Conservation (phyloP, 2,888 invertebrate genomes). For the Ennomos erosarius region DNA sequence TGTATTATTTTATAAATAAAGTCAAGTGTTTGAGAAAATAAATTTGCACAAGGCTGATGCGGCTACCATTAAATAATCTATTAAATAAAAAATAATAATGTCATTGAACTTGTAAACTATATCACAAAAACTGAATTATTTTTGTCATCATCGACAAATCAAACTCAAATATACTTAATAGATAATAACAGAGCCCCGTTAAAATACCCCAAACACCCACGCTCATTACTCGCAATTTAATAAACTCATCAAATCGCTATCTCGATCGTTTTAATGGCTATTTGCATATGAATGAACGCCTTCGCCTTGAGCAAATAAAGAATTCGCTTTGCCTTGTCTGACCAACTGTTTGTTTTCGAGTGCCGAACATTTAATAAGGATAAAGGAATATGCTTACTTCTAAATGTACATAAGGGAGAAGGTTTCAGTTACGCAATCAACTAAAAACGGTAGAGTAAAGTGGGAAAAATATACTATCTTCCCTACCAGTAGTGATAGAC, state of each 20-base stretch:
- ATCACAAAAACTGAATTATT: conserved; percentile 30
- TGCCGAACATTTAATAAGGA: background rate
- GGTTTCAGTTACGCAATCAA: no score
- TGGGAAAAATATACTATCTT: no score
- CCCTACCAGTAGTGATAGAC: no score
- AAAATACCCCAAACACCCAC: conserved; percentile 30
- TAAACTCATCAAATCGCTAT: conserved; percentile 63
- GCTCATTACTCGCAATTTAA: conserved; percentile 59
- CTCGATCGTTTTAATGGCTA: conserved; percentile 55
- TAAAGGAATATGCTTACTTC: no score
- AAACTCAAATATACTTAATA: conserved; percentile 25
- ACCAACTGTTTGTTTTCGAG: background rate
- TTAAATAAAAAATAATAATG: background rate
- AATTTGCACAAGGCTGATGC: no score
- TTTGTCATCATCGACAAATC: conserved; percentile 23
- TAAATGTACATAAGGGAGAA: no score
- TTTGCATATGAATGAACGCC: conserved; percentile 65
- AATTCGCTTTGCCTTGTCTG: conserved; percentile 47
- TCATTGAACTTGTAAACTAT: conserved; percentile 18
- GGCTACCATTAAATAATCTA: no score
- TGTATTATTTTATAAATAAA: no score
- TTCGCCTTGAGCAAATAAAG: conserved; percentile 68
- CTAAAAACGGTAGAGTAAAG: no score
- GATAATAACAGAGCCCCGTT: conserved; percentile 23
- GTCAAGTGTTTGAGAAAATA: no score